These are phyloP conservation scores for Rhopalosiphum maidis DNA, from an alignment of 1,140 invertebrate species.

Conservation along the genomic window DNA sequence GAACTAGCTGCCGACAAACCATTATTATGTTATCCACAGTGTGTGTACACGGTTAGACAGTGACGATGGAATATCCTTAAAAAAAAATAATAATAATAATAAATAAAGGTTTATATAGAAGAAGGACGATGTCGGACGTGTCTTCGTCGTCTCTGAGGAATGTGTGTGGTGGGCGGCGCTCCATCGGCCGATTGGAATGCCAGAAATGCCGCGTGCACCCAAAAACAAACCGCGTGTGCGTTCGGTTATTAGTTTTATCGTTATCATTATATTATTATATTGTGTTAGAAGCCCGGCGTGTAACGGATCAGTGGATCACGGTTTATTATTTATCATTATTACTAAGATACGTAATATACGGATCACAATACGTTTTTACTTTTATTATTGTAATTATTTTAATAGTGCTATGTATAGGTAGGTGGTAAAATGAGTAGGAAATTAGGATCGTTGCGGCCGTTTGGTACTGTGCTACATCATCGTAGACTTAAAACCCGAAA, in stretches of 20 bases:
- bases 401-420: background rate
- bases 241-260: conserved; percentile 21
- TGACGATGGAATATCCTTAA: conserved; percentile 37
- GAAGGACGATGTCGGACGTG: conserved; percentile 22
- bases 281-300: background rate
- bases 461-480: no score
- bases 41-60: background rate
- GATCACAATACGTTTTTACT: background rate
- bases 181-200: conserved; percentile 44
- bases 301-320: background rate
- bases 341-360: background rate
- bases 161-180: conserved; percentile 56
- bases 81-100: conserved; percentile 25
- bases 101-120: conserved; percentile 7
- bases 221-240: background rate
- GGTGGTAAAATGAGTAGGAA: background rate
- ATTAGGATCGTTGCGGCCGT: background rate
- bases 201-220: conserved; percentile 45
- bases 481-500: background rate
- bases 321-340: background rate
- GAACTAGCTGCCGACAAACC: background rate
- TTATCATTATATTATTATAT: conserved; percentile 14
- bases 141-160: conserved; percentile 44
- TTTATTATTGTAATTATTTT: background rate
- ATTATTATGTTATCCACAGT: conserved; percentile 16